Conservation (phyloP, 2,113 vertebrate species). For the Amphilophus citrinellus region DNA sequence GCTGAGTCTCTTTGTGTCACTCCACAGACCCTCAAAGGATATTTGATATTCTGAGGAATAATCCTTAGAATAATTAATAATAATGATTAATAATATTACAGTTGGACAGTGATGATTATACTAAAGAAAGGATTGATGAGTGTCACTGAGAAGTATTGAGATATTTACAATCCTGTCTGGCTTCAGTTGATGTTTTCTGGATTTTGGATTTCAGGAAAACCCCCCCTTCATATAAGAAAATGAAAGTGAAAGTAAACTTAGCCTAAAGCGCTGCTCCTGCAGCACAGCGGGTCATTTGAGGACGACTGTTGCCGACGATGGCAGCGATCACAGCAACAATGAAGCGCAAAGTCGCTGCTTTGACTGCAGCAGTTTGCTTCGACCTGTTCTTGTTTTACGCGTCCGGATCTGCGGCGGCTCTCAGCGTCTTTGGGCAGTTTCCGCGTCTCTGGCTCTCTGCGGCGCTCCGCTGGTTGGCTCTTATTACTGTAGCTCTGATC, state of each 20-base stretch:
- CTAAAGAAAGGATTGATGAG: too few species aligned
- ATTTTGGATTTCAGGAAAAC: neutral
- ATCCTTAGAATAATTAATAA: too few species aligned
- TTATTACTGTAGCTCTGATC: rapidly evolving
- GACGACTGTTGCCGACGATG: neutral
- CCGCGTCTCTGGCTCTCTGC: constrained; percentile 61
- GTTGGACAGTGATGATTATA: too few species aligned
- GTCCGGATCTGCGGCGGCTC: neutral
- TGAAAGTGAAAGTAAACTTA: constrained; percentile 62
- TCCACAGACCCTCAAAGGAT: too few species aligned
- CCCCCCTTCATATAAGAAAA: neutral
- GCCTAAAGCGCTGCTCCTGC: rapidly evolving
- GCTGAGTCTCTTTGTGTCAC: too few species aligned
- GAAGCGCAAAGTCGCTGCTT: neutral
- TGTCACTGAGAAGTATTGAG: too few species aligned
- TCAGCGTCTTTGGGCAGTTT: constrained; percentile 9
- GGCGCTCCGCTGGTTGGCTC: constrained; percentile 42
- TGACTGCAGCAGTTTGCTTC: rapidly evolving
- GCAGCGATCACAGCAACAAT: rapidly evolving
- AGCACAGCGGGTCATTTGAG: neutral
- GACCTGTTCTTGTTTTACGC: constrained; percentile 64
- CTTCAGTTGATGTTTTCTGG: too few species aligned
- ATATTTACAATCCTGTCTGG: too few species aligned
- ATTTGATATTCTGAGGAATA: too few species aligned
- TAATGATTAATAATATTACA: too few species aligned